Evolutionary conservation across 2,113 vertebrate genomes (phyloP), one percentile per base, ranked within the genome.

Genomic region (Macroglossus sobrinus): DNA sequence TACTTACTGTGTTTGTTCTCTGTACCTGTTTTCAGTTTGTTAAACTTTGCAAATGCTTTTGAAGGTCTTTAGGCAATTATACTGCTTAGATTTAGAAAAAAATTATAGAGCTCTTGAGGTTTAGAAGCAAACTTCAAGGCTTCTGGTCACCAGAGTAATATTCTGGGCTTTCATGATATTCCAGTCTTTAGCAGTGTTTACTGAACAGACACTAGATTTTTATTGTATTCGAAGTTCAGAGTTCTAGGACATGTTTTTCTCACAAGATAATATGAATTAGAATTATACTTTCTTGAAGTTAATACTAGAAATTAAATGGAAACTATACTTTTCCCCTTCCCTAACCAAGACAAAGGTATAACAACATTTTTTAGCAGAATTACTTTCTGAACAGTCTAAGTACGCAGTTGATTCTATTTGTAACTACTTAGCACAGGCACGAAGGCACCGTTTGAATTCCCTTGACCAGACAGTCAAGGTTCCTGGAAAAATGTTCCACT

Each of bases 61-160:
- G 96, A 97, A 96, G 61, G 53, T 96, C 89, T 97, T 95, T 94
- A 74, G 24, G 76, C 74, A 93, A 93, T 59, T 33, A 84, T 76
- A 61, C 22, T 93, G 82, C 82, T 95, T 82, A 59, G 74, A 89
- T 86, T 75, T 71, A 86, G 57, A 91, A 84, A 85, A 85, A 94
- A 96, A 95, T 89, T 72, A 74, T 38, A 79, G 47, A 86, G 40
- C 64, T 61, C 81, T 66, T 0, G 16, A 71, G 82, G 72, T 68
- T 95, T 91, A 95, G 78, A 95, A 87, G 69, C 45, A 19, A 35
- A 91, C 57, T 97, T 97, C 91, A 95, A 94, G 93, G 45, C 63
- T 92, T 79, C 88, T 92, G 81, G 55, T 89, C 90, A 45, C 72
- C 18, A 43, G 90, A 91, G 45, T n/a, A 45, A 53, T 30, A 43